These are phyloP conservation scores for Hucho hucho DNA, from an alignment of 2,113 vertebrate species.

Conservation along the genomic window DNA sequence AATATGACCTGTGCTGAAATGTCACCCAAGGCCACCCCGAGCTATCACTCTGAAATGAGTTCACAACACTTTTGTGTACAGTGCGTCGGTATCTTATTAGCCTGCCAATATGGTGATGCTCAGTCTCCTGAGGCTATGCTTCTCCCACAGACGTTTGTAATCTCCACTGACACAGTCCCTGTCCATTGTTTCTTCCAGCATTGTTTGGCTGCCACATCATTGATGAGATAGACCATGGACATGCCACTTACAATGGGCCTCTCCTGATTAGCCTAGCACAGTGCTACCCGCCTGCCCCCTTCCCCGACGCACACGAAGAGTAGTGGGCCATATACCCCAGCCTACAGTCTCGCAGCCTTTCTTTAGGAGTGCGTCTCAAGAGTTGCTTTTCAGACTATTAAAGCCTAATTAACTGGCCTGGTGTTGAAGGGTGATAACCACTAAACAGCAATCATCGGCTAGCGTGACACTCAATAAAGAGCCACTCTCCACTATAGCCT, in stretches of 20 bases:
- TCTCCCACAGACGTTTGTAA: conserved; percentile 56
- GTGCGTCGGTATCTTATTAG: conserved; percentile 62
- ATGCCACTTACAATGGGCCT: conserved; percentile 63
- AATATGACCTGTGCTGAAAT: conserved; percentile 52
- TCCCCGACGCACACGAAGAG: conserved; percentile 1
- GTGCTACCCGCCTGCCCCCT: conserved; percentile 4
- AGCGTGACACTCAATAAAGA: conserved; percentile 66
- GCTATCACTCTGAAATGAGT: conserved; percentile 42
- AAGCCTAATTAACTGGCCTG: conserved; percentile 72
- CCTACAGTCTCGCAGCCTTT: conserved; percentile 39
- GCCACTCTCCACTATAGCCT: conserved; percentile 34
- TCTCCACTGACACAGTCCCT: conserved; percentile 51
- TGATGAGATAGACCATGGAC: conserved; percentile 66
- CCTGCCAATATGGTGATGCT: conserved; percentile 62
- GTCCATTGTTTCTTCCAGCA: conserved; percentile 57
- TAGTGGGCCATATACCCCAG: too few species aligned
- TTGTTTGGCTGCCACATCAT: conserved; percentile 68
- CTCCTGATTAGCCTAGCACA: conserved; percentile 57
- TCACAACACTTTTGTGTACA: conserved; percentile 61
- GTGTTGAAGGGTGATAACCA: conserved; percentile 66
- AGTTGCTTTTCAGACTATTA: conserved; percentile 68
- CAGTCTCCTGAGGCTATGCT: conserved; percentile 23
- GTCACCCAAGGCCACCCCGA: conserved; percentile 36
- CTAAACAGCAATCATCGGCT: conserved; percentile 61
- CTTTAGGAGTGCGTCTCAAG: conserved; percentile 59